Base-by-base conservation (phyloP, 2,113 vertebrate genomes). In the Saguinus midas region DNA sequence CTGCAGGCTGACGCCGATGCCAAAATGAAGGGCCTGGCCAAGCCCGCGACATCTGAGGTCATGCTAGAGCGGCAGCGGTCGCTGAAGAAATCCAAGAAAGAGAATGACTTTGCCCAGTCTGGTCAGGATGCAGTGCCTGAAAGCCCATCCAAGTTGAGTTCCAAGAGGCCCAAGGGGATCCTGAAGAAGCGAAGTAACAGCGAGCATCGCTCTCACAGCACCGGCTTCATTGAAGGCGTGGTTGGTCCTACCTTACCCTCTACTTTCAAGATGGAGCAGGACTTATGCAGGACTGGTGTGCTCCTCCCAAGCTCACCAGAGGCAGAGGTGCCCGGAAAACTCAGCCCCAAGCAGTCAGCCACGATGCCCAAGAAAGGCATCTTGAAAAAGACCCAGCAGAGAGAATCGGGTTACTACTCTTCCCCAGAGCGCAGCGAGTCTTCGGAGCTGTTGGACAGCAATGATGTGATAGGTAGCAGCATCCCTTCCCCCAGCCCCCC, bases 391-490 rank as follows among this genome's bases (percentile, higher is more conserved):
- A 99, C 99, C 79, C 99, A 99, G 97, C 99, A 99, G 97, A 99
- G 98, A 90, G 99, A 99, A 95, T 99, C 99, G 0, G 99, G 99
- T 80, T 99, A 99, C 98, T 99, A 99, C 97, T 99, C 99, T 4
- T 99, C 99, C 37, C 99, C 99, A 0, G 99, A 99, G 96, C 99
- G 99, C 97, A 99, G 99, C 0, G 99, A 99, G 98, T 99, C 99
- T 96, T 99, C 99, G 0, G 99, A 99, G 98, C 98, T 99, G 92
- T 97, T 99, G 98, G 99, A 99, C 95, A 96, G 97, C 95, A 98
- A 98, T 0, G 98, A 98, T 20, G 97, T 95, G 37, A 86, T 95
- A 79, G 98, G 97, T 50, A 96, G 97, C 73, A 95, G 98, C 90
- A 95, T 93, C 57, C 57, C 97, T 13, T 98, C 98, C 58, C 98